Percentiles rank a stretch among this genome's conserved stretches.
Conservation (phyloP, 1,140 invertebrate species). For the Drosophila suzukii region DNA sequence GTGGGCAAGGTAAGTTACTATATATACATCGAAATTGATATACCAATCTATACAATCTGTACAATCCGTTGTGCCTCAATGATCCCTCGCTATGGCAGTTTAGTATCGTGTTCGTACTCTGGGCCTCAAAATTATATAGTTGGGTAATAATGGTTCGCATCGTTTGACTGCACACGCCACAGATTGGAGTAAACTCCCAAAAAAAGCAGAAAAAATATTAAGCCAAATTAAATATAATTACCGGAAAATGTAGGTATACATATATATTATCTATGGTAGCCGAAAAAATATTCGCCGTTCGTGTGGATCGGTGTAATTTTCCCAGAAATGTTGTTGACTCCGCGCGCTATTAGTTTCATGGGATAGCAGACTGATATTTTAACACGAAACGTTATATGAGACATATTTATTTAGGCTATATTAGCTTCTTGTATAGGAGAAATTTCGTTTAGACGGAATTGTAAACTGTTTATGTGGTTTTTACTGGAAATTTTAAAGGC, state of each 20-base stretch:
- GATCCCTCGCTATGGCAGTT: conserved; percentile 35
- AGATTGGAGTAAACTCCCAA: conserved; percentile 31
- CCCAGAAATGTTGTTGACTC: conserved; percentile 36
- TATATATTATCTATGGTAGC: conserved; percentile 16
- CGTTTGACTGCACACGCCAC: conserved; percentile 70
- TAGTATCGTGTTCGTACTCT: conserved; percentile 53
- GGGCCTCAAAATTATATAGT: conserved; percentile 49
- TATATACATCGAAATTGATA: conserved; percentile 42
- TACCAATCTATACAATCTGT: conserved; percentile 7
- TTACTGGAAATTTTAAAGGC: not conserved
- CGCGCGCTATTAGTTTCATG: conserved; percentile 68
- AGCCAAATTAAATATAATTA: conserved; percentile 79
- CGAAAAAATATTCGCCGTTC: conserved; percentile 10
- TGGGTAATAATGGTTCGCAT: conserved; percentile 66
- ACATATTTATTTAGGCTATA: not conserved
- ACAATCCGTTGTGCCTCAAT: conserved; percentile 43
- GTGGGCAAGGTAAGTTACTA: conserved; percentile 85
- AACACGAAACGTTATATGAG: conserved; percentile 10
- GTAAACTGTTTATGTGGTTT: not conserved
- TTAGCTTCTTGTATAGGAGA: not conserved
- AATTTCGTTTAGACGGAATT: not conserved
- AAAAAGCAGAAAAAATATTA: conserved; percentile 52
- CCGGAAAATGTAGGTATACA: conserved; percentile 70
- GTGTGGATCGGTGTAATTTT: conserved; percentile 31
- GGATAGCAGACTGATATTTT: conserved; percentile 8